phyloP scores from a whole-genome alignment of 2,113 vertebrate genomes.

The Microtus oregoni region DNA sequence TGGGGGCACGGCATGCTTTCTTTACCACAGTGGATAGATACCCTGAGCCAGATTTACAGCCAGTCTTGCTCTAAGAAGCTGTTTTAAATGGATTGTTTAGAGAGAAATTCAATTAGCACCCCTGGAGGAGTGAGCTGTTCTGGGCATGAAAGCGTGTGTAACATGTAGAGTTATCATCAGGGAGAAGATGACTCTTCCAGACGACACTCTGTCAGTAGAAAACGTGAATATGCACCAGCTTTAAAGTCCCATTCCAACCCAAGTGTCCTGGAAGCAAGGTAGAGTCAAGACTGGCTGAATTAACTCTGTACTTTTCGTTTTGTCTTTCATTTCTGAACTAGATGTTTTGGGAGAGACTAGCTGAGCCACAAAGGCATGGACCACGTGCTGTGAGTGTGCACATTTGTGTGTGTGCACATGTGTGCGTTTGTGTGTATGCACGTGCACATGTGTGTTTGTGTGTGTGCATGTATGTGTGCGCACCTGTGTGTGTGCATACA shows the following conservation, averaged over 20 bases:
- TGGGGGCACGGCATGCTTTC: constrained; percentile 22
- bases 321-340: constrained; percentile 39
- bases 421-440: neutral
- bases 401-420: neutral
- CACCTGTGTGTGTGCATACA: constrained; percentile 9
- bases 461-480: neutral
- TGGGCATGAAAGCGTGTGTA: neutral
- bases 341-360: constrained; percentile 25
- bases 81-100: constrained; percentile 17
- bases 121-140: constrained; percentile 3
- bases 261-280: neutral
- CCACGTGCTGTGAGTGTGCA: neutral
- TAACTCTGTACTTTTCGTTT: constrained; percentile 31
- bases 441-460: too few relatives aligned
- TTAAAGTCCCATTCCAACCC: constrained; percentile 44
- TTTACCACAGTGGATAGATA: constrained; percentile 5
- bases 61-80: neutral
- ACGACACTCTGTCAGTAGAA: constrained; percentile 51
- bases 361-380: neutral
- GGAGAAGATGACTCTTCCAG: constrained; percentile 40
- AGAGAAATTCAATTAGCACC: neutral
- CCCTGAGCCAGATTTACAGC: constrained; percentile 2
- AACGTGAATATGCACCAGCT: constrained; percentile 23
- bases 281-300: constrained; percentile 37
- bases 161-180: neutral